phyloP scores from a whole-genome alignment of 2,797 vertebrate genomes.

The Enteromius argenteus region DNA sequence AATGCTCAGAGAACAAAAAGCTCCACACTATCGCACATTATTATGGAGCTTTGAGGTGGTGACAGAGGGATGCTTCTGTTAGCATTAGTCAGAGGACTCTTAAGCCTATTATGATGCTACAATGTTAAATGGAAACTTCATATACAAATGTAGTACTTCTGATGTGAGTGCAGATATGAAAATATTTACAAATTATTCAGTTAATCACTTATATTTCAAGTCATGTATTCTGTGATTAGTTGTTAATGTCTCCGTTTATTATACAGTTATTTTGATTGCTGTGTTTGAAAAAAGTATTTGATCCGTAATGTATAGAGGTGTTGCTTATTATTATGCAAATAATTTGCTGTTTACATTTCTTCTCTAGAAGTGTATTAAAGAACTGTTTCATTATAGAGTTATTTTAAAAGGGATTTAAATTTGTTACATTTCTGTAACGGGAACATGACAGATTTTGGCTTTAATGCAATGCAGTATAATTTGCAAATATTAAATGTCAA shows the following conservation, averaged over 20 bases:
- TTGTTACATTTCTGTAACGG: background rate
- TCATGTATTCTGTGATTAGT: background rate
- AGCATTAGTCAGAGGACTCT: background rate
- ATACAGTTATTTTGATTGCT: background rate
- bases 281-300: background rate
- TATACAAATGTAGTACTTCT: background rate
- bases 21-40: constrained; percentile 21
- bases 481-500: constrained; percentile 7
- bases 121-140: background rate
- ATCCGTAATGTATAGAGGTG: background rate
- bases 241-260: background rate
- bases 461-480: background rate
- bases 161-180: background rate
- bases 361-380: background rate
- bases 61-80: background rate
- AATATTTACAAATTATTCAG: background rate
- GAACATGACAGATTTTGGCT: background rate
- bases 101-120: constrained; percentile 8
- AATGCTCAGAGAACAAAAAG: constrained; percentile 35
- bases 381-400: background rate
- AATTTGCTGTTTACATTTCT: background rate
- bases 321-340: background rate
- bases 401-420: background rate
- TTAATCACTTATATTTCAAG: background rate
- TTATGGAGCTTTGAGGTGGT: constrained; percentile 32